Conservation (phyloP, 2,797 vertebrate genomes). For the Apogon talboti region DNA sequence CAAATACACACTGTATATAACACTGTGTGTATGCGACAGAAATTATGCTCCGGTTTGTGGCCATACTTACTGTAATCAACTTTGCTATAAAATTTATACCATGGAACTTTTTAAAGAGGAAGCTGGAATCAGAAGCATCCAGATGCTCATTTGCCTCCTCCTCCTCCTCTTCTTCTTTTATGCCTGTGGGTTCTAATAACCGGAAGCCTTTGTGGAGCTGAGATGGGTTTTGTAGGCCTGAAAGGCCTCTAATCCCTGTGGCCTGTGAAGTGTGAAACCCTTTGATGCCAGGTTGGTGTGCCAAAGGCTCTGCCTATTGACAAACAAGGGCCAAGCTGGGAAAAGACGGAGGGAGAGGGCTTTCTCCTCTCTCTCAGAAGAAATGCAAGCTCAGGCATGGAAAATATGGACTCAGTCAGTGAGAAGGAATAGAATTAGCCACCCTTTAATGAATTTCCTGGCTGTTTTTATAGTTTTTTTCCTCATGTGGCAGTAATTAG, state of each 20-base stretch:
- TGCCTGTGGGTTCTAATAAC: conserved; percentile 83
- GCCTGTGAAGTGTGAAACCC: conserved; percentile 87
- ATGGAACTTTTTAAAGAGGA: conserved; percentile 75
- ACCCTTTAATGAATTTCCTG: conserved; percentile 83
- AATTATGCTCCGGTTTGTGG: conserved; percentile 64
- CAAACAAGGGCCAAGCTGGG: conserved; percentile 83
- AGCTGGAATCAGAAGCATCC: conserved; percentile 78
- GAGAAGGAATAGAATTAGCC: conserved; percentile 82
- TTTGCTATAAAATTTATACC: conserved; percentile 74
- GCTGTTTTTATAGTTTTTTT: conserved; percentile 71
- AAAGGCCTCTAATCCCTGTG: conserved; percentile 87
- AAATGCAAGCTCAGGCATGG: conserved; percentile 72
- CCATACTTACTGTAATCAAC: conserved; percentile 77
- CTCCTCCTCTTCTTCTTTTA: conserved; percentile 73
- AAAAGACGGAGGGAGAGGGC: conserved; percentile 70
- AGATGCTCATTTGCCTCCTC: conserved; percentile 79
- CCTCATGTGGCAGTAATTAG: conserved; percentile 81
- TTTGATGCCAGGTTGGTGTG: conserved; percentile 86
- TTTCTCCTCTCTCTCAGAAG: conserved; percentile 67
- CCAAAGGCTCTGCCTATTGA: conserved; percentile 85
- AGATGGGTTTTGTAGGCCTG: conserved; percentile 84
- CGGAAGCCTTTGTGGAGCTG: conserved; percentile 84
- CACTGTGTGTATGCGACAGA: conserved; percentile 52
- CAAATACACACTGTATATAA: conserved; percentile 64
- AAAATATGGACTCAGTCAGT: conserved; percentile 82